Conservation (phyloP, 2,888 invertebrate genomes). For the Drosophila pegasa region DNA sequence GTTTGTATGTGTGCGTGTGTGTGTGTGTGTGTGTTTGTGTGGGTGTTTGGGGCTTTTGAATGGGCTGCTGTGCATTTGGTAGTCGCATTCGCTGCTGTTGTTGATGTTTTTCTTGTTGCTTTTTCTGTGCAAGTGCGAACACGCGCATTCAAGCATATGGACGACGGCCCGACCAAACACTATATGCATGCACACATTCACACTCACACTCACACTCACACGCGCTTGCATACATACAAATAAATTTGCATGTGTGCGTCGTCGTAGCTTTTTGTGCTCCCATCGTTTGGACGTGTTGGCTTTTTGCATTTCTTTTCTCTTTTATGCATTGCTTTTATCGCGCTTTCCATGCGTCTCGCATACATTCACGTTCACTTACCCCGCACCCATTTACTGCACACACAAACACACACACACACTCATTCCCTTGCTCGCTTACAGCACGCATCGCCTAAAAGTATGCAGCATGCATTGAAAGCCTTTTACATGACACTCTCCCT, state of each 20-base stretch:
- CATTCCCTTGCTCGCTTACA: conserved; percentile 25
- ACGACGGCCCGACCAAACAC: conserved; percentile 51
- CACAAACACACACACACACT: conserved; percentile 17
- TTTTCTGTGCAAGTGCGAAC: conserved; percentile 78
- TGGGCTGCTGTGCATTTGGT: conserved; percentile 71
- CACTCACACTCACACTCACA: conserved; percentile 17
- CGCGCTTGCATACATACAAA: conserved; percentile 11
- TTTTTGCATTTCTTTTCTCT: conserved; percentile 75
- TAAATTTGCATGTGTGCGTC: conserved; percentile 28
- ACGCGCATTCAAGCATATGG: conserved; percentile 81
- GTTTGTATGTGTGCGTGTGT: conserved; percentile 19
- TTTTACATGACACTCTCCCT: conserved; percentile 64
- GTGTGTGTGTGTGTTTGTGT: conserved; percentile 23
- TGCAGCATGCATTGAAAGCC: conserved; percentile 78
- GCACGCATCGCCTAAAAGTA: conserved; percentile 74
- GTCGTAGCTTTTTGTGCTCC: conserved; percentile 53
- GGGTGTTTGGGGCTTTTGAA: conserved; percentile 61
- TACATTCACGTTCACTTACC: conserved; percentile 35
- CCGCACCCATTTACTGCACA: background rate
- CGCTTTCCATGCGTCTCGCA: conserved; percentile 66
- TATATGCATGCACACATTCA: conserved; percentile 27
- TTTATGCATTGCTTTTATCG: conserved; percentile 80
- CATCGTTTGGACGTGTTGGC: conserved; percentile 70
- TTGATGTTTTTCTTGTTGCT: conserved; percentile 42
- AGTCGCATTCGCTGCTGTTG: conserved; percentile 42